Evolutionary conservation across 2,113 vertebrate species (phyloP), one percentile per base, ranked within the genome.

Genomic region (Mormoops blainvillei): DNA sequence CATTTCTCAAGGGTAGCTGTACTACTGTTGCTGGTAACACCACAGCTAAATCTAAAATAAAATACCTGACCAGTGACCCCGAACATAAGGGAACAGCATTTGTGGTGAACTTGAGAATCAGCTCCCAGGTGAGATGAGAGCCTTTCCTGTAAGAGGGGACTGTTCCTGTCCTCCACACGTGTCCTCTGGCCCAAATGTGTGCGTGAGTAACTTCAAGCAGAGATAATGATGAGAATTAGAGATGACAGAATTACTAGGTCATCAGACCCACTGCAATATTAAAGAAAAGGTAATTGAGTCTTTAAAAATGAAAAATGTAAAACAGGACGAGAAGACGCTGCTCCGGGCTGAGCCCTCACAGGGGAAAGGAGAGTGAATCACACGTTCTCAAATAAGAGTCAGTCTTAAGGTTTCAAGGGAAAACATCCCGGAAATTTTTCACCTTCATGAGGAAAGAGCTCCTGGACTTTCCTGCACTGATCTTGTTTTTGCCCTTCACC

Each of bases 251-350:
- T 81, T 48, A 85, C 58, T 28, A 91, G 48, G 65, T 93, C 54
- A 61, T 67, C 41, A 73, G 38, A 22, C 83, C 38, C 63, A 11
- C 54, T 43, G 73, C 58, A 86, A 54, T 70, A 83, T 4, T 74
- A 63, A 45, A 45, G 73, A 33, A 81, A 93, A 92, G 22, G 31
- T 65, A 83, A 87, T 19, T 86, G 41, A 67, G 82, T 67, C 63
- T 89, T 97, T 86, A 45, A 91, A 87, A 87, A 88, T 74, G 80
- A 87, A 91, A 89, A 76, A 31, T 0, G 3, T 85, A 52, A 70
- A n/a, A 26, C 13, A 48, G 65, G 4, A 58, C 85, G 65, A 56
- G 43, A 5, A 45, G 43, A 33, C 3, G 71, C 26, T 9, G 8
- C 43, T 94, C 89, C 0, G 0, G 26, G 38, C 76, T 71, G 48